Base-by-base conservation (phyloP, 2,113 vertebrate species). In the Tragelaphus buxtoni region DNA sequence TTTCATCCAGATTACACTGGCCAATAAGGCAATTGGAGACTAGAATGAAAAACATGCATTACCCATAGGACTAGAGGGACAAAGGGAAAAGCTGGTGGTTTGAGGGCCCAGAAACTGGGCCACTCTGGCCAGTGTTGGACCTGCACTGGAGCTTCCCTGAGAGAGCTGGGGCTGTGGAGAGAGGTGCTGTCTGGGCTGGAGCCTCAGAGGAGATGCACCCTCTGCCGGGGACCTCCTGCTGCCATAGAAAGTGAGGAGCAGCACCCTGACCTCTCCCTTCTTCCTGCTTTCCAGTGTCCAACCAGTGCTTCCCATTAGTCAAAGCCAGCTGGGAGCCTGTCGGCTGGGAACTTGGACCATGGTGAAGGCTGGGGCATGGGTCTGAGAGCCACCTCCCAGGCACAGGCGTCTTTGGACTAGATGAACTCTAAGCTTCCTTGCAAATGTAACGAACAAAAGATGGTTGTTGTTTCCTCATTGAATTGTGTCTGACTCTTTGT, bases 191-290 rank as follows among this genome's bases (percentile, higher is more conserved):
- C 39, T 55, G 35, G 42, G 4, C 51, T 51, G 28, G 88, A 55
- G 7, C 7, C 61, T 72, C 55, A 7, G 8, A 55, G 45, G 26
- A 22, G 16, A 49, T 1, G 3, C 9, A 9, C 39, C 20, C 45
- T 45, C 45, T 74, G 17, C 9, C 2, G 9, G 20, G 7, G 20
- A n/a, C 18, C 9, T 69, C 39, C 51, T 56, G 9, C 56, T 7
- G 20, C 77, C 7, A 0, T 22, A 5, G 9, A 28, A 35, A 5
- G 8, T 4, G 18, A 47, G 49, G 51, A 35, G 22, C 0, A 24
- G 20, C 11, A 1, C 20, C 1, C n/a, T 16, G 51, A 22, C 7
- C 22, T 81, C 63, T 16, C 24, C 56, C 35, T 53, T 18, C 26
- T 22, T 26, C 20, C 24, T 39, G 39, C 18, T 42, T n/a, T 18